A percentile compares a stretch with the other conserved stretches of the same genome.
Conservation (phyloP, 2,797 vertebrate species). For the Poeciliopsis gracilis region DNA sequence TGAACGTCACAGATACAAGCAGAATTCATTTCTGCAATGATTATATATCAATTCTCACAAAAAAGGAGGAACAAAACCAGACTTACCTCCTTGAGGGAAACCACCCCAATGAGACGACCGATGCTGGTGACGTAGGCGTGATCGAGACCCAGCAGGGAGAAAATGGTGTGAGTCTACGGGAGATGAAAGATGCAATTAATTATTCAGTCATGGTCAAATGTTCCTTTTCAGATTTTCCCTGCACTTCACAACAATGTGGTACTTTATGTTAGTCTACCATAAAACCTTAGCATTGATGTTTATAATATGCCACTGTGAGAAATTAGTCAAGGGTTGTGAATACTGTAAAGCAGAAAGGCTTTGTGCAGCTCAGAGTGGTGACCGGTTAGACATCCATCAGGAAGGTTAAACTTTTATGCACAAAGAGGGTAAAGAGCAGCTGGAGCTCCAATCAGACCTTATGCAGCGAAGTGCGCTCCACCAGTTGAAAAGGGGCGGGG, state of each 20-base stretch:
- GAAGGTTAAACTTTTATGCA: neutral
- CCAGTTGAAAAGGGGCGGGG: conserved; percentile 95
- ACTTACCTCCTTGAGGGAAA: conserved; percentile 94
- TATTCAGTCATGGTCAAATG: too few relatives aligned
- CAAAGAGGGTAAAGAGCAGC: conserved; percentile 2
- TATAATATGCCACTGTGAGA: neutral
- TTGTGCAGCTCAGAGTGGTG: neutral
- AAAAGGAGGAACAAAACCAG: neutral
- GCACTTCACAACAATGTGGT: neutral
- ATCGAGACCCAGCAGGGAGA: conserved; percentile 93
- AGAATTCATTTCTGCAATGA: conserved; percentile 23
- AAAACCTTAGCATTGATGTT: neutral
- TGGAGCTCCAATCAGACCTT: conserved; percentile 81
- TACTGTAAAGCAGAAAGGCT: neutral
- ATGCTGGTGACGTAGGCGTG: conserved; percentile 96
- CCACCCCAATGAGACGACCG: conserved; percentile 93
- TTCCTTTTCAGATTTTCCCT: neutral
- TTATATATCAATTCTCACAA: conserved; percentile 26
- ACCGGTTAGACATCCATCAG: neutral
- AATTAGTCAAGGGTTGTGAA: neutral
- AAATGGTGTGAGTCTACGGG: conserved; percentile 92
- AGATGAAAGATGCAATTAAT: neutral
- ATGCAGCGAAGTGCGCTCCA: conserved; percentile 94
- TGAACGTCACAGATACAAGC: neutral
- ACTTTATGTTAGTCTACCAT: neutral